Conservation (phyloP, 1,140 invertebrate genomes). For the Papilio polyxenes region DNA sequence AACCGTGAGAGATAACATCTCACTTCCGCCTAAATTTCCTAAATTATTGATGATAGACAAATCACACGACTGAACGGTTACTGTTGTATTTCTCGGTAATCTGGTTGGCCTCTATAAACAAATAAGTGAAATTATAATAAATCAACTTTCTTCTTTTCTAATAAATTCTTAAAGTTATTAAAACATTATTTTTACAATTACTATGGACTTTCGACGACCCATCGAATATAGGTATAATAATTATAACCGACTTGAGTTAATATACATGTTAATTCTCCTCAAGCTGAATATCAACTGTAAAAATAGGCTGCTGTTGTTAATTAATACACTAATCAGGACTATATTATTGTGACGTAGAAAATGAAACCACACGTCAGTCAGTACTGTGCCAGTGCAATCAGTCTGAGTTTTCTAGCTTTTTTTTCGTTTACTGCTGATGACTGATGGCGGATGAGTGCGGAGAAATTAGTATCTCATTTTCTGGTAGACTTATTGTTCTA, state of each 20-base stretch:
- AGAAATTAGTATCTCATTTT: neutral
- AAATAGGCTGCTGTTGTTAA: neutral
- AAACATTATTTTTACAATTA: no score
- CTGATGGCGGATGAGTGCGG: neutral
- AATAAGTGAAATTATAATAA: no score
- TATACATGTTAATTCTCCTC: neutral
- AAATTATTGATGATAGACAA: no score
- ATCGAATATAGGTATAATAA: neutral
- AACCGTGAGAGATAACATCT: no score
- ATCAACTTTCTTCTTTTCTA: no score
- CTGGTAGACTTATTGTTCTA: no score
- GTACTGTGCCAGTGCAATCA: neutral
- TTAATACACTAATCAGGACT: neutral
- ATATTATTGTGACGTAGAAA: constrained; percentile 1
- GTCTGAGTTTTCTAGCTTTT: constrained; percentile 4
- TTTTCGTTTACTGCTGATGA: neutral
- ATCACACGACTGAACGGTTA: no score
- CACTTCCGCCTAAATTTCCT: no score
- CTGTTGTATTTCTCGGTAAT: no score
- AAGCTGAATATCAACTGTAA: neutral
- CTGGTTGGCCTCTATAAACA: no score
- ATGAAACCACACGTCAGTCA: neutral
- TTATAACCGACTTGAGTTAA: neutral
- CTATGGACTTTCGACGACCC: neutral
- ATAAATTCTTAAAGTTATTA: no score